A percentile compares a stretch with the other conserved stretches of the same genome.
Evolutionary conservation across 2,797 vertebrate species (phyloP).

Genomic region (Liasis olivaceus): DNA sequence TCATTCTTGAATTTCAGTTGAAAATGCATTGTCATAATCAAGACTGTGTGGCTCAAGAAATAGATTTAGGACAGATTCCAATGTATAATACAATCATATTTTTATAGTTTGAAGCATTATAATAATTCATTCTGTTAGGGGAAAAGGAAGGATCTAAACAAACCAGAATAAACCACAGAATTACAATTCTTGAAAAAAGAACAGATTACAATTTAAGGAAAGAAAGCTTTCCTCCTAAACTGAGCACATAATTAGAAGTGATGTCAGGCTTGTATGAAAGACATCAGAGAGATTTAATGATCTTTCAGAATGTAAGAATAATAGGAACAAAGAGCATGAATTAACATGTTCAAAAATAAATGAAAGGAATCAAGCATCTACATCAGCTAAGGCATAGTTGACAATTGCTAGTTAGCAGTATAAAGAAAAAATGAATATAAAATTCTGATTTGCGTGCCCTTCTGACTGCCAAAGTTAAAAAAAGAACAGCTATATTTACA

Average conservation of each 20-base stretch:
- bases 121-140: not conserved
- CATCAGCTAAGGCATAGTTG: fast-evolving
- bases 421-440: not conserved
- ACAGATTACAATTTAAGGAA: not conserved
- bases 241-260: constrained; percentile 4
- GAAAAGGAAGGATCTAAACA: not conserved
- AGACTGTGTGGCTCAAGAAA: not conserved
- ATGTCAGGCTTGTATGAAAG: not conserved
- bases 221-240: not conserved
- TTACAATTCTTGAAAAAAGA: not conserved
- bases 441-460: not conserved
- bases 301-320: not conserved
- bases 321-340: not conserved
- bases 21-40: not conserved
- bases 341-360: not conserved
- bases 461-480: not conserved
- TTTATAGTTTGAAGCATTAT: not conserved
- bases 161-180: constrained; percentile 9
- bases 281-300: constrained; percentile 21
- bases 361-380: not conserved
- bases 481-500: constrained; percentile 23
- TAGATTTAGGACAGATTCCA: not conserved
- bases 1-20: not conserved
- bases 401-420: not conserved
- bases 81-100: not conserved